Base-by-base conservation (phyloP, 35 echinoderm and acorn worm genomes). In the Apostichopus californicus region DNA sequence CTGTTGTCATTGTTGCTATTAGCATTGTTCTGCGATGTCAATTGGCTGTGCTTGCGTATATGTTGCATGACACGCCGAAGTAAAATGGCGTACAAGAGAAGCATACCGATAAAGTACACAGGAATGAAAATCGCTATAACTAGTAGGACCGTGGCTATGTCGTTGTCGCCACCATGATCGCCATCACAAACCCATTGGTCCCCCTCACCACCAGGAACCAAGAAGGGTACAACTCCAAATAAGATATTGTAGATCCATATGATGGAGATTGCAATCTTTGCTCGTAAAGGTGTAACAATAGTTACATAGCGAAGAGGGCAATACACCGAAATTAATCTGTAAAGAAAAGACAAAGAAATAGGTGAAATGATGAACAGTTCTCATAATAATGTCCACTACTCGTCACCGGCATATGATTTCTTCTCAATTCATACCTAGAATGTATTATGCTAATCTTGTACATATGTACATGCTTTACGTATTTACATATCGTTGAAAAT, bases 151-250 rank as follows among this genome's bases (percentile, higher is more conserved):
- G 63, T 26, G n/a, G 86, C 68, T 59, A 60, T 15, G 28, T 60
- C 81, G 17, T 85, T 85, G 61, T 68, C 20, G 7, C 17, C 61
- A 9, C 17, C 9, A 9, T 46, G 17, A 24, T 54, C 64, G 14
- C 46, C 86, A 89, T 9, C 57, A 14, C 86, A 89, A 5, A 89
- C 61, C 86, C 86, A 89, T 89, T 89, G 57, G 64, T 89, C 86
- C 8, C 61, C 72, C 17, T 89, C 86, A 28, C 57, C 86, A 14
- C 52, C 64, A 12, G 68, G 60, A 12, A 89, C 3, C 5, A 73
- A 89, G 17, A 89, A 89, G 1, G 86, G 86, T 20, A 66, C 61
- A 13, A 89, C 54, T 52, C 57, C 86, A 73, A 89, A 89, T 52
- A 66, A 52, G 8, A 89, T 72, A 53, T 89, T 89, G 86, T 89